Base-by-base conservation (phyloP, 1,140 invertebrate species). In the Drosophila pectinifera region DNA sequence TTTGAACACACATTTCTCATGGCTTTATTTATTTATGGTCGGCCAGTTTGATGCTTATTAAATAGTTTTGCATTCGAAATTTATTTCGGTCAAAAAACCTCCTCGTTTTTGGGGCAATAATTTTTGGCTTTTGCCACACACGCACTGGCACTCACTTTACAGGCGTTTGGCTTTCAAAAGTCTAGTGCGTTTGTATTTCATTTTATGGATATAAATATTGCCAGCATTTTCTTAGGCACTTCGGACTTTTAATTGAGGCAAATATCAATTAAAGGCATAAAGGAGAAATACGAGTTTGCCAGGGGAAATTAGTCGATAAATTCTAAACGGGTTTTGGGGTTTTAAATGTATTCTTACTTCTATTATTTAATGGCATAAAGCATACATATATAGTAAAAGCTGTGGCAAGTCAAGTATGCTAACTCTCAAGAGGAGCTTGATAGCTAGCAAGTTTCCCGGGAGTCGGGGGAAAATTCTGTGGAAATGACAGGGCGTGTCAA, bases 11-110 rank as follows among this genome's bases (percentile, higher is more conserved):
- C 57, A 39, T 38, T 64, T 67, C 67, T 58, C 61, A 62, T 69
- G 83, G 61, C 67, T 59, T 74, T 86, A 88, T 85, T 85, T 85
- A 85, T 85, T 85, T 85, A 85, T 85, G 64, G 69, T 76, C 49
- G 61, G 45, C 38, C 45, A 56, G 67, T 67, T 81, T 85, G 78
- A 88, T 82, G 83, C 82, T 88, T 85, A 88, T 85, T 85, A 85
- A 85, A 85, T 86, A 85, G 81, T 85, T 70, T 70, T 85, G 81
- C 82, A 70, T 81, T 77, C 34, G 34, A 64, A 80, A 85, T 85
- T 86, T 86, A 85, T 85, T 81, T 65, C 58, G 36, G 45, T 31
- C 48, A 62, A 22, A 67, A 36, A 54, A 67, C 49, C 43, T 43
- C 28, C 68, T 54, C 45, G 43, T n/a, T 34, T 43, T 74, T 56